A percentile compares a stretch with the other conserved stretches of the same genome.
phyloP scores from a whole-genome alignment of 1,140 invertebrate genomes.

The Drosophila parabipectinata region DNA sequence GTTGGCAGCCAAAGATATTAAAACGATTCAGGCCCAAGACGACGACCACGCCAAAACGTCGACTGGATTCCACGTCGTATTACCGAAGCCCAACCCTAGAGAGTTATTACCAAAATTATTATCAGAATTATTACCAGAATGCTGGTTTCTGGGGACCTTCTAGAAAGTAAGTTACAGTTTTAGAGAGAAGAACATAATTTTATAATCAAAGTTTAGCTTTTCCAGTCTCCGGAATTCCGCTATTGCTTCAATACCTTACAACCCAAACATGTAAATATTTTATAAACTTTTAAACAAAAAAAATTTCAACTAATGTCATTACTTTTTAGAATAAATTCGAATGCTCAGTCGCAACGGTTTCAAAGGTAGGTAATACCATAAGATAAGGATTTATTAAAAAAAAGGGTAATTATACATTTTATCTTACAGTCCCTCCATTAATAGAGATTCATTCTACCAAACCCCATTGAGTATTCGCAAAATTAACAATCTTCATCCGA shows the following conservation, averaged over 20 bases:
- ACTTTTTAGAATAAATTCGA: too few species aligned
- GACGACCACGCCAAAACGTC: conserved; percentile 8
- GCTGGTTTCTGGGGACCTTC: conserved; percentile 4
- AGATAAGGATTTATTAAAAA: too few species aligned
- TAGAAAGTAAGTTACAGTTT: neutral
- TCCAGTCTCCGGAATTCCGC: too few species aligned
- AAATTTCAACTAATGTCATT: too few species aligned
- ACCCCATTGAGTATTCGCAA: conserved; percentile 35
- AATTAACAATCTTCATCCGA: neutral
- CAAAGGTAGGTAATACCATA: conserved; percentile 15
- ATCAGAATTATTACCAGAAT: neutral
- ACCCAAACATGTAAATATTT: too few species aligned
- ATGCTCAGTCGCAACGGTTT: neutral
- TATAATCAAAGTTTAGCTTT: too few species aligned
- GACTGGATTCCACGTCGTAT: conserved; percentile 42
- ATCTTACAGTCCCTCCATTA: neutral
- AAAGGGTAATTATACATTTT: too few species aligned
- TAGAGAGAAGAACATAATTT: too few species aligned
- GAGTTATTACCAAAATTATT: neutral
- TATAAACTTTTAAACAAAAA: too few species aligned
- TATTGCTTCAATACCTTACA: too few species aligned
- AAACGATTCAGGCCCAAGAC: conserved; percentile 7
- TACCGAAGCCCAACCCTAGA: neutral
- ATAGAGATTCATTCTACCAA: conserved; percentile 44
- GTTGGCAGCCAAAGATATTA: conserved; percentile 62